These are phyloP conservation scores for Dinoponera quadriceps DNA, from an alignment of 1,140 invertebrate genomes.

Conservation along the genomic window DNA sequence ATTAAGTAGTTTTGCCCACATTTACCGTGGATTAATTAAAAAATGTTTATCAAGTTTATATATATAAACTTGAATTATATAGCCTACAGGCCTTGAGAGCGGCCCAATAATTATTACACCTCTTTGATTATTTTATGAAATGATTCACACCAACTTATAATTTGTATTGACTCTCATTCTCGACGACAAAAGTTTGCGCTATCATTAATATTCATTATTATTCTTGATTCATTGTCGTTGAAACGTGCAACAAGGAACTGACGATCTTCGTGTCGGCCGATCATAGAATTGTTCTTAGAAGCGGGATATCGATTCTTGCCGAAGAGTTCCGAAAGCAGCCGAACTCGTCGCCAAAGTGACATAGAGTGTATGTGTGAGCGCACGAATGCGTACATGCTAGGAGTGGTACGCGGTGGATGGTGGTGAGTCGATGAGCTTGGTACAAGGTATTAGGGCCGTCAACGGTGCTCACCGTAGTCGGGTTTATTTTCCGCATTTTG, in stretches of 20 bases:
- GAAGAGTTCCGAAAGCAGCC: slow-evolving; percentile 73
- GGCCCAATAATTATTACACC: too few relatives aligned
- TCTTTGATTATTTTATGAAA: too few relatives aligned
- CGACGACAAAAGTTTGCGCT: background rate
- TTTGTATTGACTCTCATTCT: background rate
- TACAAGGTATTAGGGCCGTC: slow-evolving; percentile 15
- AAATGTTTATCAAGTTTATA: too few relatives aligned
- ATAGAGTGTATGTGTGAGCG: slow-evolving; percentile 29
- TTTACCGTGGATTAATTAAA: too few relatives aligned
- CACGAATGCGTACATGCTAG: slow-evolving; percentile 18
- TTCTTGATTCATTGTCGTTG: background rate
- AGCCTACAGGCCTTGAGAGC: too few relatives aligned
- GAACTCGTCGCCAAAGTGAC: slow-evolving; percentile 65
- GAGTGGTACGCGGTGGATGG: too few relatives aligned
- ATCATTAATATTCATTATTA: background rate
- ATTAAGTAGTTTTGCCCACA: too few relatives aligned
- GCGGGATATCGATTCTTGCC: slow-evolving; percentile 78
- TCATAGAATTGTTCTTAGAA: slow-evolving; percentile 56
- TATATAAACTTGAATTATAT: too few relatives aligned
- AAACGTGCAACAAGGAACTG: slow-evolving; percentile 21
- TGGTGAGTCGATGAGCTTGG: slow-evolving; percentile 20
- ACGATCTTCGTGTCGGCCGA: slow-evolving; percentile 58
- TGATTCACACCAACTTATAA: too few relatives aligned
- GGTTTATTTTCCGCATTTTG: background rate
- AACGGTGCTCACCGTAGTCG: slow-evolving; percentile 58